Conservation (phyloP, 2,888 invertebrate species). For the Frankliniella fusca region DNA sequence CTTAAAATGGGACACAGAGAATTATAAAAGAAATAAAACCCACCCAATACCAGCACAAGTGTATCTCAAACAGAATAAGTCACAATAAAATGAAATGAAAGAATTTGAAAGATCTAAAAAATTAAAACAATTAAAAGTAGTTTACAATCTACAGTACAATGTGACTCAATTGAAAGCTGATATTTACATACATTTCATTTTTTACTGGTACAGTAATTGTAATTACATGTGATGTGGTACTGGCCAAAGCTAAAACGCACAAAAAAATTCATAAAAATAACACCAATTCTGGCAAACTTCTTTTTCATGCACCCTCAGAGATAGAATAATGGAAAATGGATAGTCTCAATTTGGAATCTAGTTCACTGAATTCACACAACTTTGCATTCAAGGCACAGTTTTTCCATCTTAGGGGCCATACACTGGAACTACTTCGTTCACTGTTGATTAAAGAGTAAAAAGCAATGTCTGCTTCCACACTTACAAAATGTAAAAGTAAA, state of each 20-base stretch:
- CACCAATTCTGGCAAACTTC: neutral
- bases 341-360: neutral
- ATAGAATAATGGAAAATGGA: neutral
- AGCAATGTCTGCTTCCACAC: constrained; percentile 4
- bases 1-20: neutral
- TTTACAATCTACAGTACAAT: neutral
- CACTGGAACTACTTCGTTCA: neutral
- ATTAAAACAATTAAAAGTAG: constrained; percentile 18
- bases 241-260: constrained; percentile 9
- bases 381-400: constrained; percentile 8
- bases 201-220: neutral
- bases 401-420: constrained; percentile 4
- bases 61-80: neutral
- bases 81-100: neutral
- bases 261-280: constrained; percentile 25
- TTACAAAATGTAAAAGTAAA: constrained; percentile 21
- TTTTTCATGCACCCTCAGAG: neutral
- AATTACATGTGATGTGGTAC: constrained; percentile 13
- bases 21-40: neutral
- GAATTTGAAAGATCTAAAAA: constrained; percentile 11
- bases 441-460: neutral
- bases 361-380: neutral
- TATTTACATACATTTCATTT: constrained; percentile 10
- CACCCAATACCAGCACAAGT: constrained; percentile 7
- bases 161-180: constrained; percentile 19